Evolutionary conservation across 2,113 vertebrate species (phyloP), one percentile per base, ranked within the genome.

Genomic region (Sisor rabdophorus): DNA sequence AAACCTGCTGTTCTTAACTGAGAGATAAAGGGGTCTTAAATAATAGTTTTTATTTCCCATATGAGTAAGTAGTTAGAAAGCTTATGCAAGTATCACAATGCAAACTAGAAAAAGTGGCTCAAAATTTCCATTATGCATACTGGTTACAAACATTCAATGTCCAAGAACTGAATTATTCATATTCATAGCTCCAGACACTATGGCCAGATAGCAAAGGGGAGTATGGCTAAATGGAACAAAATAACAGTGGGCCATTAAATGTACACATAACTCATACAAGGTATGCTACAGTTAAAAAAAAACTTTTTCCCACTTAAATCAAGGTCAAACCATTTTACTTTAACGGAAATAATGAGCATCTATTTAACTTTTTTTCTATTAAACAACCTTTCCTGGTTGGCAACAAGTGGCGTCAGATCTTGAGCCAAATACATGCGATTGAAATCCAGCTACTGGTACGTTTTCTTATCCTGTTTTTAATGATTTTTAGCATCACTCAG

Each of bases 361-460:
- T 44, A 71, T 77, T 74, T 22, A 74, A 74, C 22, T 24, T 59
- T 52, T 71, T 28, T 70, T 68, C 76, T n/a, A n/a, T n/a, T n/a
- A n/a, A n/a, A n/a, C n/a, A n/a, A n/a, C n/a, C 4, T 73, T 73
- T 82, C 55, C 67, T 71, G 17, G 24, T 30, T 28, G 48, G 68
- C 59, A 56, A 17, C 50, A 68, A 75, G 76, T 76, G 68, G 58
- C 16, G 11, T 26, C 48, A 76, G 68, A 59, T 24, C 22, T 15
- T 10, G 32, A 54, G 78, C 81, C 78, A 69, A 72, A 28, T 15
- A 36, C 40, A 30, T 36, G 12, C 22, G 58, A 30, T 36, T 56
- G 22, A 50, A 78, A 71, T 24, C n/a, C 53, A 80, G 75, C 81
- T 80, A 75, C 81, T 83, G 75, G 53, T 80, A 78, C 20, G 26